phyloP scores from a whole-genome alignment of 2,888 invertebrate species.

The Thereva unica region DNA sequence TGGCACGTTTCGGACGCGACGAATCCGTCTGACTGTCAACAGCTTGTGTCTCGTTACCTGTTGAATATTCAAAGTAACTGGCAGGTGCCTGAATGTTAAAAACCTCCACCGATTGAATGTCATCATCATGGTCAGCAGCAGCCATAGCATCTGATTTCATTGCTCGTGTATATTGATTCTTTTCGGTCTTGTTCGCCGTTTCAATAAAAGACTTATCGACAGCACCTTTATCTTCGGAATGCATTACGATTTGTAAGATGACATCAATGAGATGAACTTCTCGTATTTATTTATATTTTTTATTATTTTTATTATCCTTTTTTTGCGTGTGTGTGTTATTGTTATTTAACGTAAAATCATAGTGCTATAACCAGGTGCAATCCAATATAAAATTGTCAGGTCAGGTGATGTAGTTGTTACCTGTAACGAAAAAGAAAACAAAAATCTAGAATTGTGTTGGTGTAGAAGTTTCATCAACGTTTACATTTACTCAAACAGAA shows the following conservation, averaged over 20 bases:
- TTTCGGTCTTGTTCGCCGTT: not conserved
- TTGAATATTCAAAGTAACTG: conserved; percentile 35
- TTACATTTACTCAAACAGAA: too few species aligned
- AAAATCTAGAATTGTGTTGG: too few species aligned
- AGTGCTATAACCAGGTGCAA: not conserved
- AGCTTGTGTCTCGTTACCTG: conserved; percentile 35
- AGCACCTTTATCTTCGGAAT: too few species aligned
- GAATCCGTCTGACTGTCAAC: conserved; percentile 36
- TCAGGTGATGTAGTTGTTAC: too few species aligned
- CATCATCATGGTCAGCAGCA: conserved; percentile 24
- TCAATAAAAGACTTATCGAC: not conserved
- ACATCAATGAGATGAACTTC: too few species aligned
- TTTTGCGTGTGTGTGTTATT: not conserved
- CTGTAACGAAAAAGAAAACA: too few species aligned
- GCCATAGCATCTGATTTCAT: conserved; percentile 34
- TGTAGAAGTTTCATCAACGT: too few species aligned
- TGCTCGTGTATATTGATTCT: conserved; percentile 6
- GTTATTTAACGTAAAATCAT: conserved; percentile 26
- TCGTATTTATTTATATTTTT: not conserved
- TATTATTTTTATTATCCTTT: not conserved
- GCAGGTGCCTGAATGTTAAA: conserved; percentile 23
- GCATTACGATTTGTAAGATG: too few species aligned
- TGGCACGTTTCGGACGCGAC: conserved; percentile 38
- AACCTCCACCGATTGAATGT: conserved; percentile 32
- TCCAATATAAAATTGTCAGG: too few species aligned